A percentile compares a stretch with the other conserved stretches of the same genome.
phyloP scores from a whole-genome alignment of 1,140 invertebrate species.

The Brachionus rubens region DNA sequence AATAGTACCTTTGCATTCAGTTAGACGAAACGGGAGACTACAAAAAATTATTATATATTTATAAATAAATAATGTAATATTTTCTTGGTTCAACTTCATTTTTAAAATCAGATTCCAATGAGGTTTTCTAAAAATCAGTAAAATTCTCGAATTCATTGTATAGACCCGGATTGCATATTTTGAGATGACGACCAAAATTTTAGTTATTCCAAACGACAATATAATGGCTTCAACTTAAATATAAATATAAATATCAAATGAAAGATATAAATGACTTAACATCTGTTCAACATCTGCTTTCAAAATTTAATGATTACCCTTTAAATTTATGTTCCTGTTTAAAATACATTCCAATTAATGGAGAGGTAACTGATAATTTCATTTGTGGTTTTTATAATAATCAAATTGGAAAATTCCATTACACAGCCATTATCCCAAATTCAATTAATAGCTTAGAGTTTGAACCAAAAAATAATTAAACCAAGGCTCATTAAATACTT shows the following conservation, averaged over 20 bases:
- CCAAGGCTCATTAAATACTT: too few species aligned
- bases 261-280: conserved; percentile 7
- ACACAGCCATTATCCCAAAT: too few species aligned
- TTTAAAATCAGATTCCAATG: conserved; percentile 7
- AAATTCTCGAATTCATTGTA: neutral
- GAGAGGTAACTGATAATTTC: too few species aligned
- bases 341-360: neutral
- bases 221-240: too few species aligned
- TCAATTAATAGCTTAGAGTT: neutral
- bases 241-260: too few species aligned
- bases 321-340: neutral
- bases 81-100: conserved; percentile 3
- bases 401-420: too few species aligned
- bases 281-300: neutral
- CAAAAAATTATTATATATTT: too few species aligned
- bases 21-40: too few species aligned
- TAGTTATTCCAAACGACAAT: too few species aligned
- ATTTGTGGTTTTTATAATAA: too few species aligned
- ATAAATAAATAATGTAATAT: conserved; percentile 6
- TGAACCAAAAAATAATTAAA: neutral
- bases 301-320: neutral
- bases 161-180: neutral
- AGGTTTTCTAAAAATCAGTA: conserved; percentile 7
- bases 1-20: too few species aligned
- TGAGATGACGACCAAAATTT: neutral